Percentiles rank a stretch among this genome's conserved stretches.
Evolutionary conservation across 2,797 vertebrate genomes (phyloP).

Genomic region (Vipera latastei): DNA sequence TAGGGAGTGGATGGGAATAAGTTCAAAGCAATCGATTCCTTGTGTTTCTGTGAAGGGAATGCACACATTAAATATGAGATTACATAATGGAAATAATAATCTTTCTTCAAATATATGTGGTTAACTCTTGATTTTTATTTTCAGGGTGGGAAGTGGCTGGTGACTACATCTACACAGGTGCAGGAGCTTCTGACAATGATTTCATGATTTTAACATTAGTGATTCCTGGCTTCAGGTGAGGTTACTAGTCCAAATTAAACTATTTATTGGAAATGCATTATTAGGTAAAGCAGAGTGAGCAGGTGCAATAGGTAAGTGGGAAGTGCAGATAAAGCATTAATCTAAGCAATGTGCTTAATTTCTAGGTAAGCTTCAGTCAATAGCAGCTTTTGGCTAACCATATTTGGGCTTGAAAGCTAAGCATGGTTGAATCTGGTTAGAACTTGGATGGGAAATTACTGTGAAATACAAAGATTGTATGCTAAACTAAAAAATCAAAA

Average conservation of each 20-base stretch:
- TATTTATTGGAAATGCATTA: background rate
- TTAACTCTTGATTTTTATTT: conserved; percentile 21
- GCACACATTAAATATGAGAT: background rate
- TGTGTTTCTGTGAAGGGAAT: background rate
- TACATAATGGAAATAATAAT: background rate
- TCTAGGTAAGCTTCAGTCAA: background rate
- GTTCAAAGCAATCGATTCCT: background rate
- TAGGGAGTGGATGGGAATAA: background rate
- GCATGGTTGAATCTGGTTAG: background rate
- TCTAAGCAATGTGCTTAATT: background rate
- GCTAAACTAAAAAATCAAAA: background rate
- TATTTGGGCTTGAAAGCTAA: background rate
- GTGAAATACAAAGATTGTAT: background rate
- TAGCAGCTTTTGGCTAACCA: background rate
- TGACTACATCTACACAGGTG: conserved; percentile 88
- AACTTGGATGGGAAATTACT: background rate
- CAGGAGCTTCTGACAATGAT: conserved; percentile 84
- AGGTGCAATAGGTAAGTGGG: background rate
- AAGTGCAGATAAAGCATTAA: background rate
- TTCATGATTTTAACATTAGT: conserved; percentile 85
- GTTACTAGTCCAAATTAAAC: background rate
- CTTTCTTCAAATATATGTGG: background rate
- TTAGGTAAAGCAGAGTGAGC: background rate
- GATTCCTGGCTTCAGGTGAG: conserved; percentile 89
- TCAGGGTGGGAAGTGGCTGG: conserved; percentile 95